Evolutionary conservation across 2,888 invertebrate genomes (phyloP), one percentile per base, ranked within the genome.

Genomic region (Catocala fraxini): DNA sequence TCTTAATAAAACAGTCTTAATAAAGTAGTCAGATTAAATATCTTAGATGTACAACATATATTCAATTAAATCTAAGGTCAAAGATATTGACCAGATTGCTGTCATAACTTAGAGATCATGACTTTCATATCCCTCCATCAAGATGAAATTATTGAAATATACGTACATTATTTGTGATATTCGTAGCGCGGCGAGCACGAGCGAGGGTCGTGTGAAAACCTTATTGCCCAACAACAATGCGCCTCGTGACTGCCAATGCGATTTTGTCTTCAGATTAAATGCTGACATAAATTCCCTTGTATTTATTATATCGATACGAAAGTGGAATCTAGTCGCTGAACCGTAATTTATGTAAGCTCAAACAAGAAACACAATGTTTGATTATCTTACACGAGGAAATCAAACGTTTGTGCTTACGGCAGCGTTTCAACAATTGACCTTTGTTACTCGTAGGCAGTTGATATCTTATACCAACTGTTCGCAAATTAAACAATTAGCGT

Each of bases 211-310:
- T 89, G 90, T 90, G 90, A 90, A 90, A 88, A 85, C 82, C 84
- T 83, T 88, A 88, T 88, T 87, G 85, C 82, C 78, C 80, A 80
- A 79, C 86, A 84, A 89, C 89, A 92, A 89, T 90, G 83, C 88
- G 73, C 82, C 83, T 92, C 92, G 93, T 92, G 93, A 92, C 91
- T 89, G 75, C 77, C 80, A 81, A 82, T 79, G 81, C 85, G 92
- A 93, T 92, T 83, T 85, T 83, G 84, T 87, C 85, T 86, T 82
- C 83, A 85, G 93, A 93, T 93, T 92, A 91, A 86, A 84, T 83
- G 73, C 86, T 87, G 87, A 91, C 91, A 92, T 92, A 92, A 92
- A 92, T 92, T 85, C 87, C 70, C 84, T 82, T 80, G 85, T 91
- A 90, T 92, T 92, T 91, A 91, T 91, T 90, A 85, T 85, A 87